Evolutionary conservation across 2,113 vertebrate species (phyloP).

Genomic region (Mionectes macconnelli): DNA sequence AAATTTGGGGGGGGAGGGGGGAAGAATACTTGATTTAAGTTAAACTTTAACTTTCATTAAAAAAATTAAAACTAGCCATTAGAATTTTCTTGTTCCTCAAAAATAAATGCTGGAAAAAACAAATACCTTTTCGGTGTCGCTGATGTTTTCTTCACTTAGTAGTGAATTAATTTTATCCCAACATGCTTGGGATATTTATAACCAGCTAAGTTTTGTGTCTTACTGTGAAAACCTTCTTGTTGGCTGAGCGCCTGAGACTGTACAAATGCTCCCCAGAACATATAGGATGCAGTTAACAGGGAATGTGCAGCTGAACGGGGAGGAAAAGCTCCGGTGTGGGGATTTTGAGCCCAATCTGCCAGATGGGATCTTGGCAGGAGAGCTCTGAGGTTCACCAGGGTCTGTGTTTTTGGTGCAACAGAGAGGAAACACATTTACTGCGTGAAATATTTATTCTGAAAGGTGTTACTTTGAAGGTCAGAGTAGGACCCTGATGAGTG

Average conservation of each 20-base stretch:
- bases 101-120: accelerated
- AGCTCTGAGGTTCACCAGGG: neutral
- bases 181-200: neutral
- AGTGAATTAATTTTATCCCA: neutral
- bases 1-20: accelerated
- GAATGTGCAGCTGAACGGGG: neutral
- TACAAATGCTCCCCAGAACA: neutral
- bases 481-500: neutral
- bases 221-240: neutral
- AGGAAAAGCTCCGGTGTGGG: neutral
- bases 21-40: neutral
- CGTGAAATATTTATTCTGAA: neutral
- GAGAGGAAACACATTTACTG: neutral
- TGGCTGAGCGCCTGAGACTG: neutral
- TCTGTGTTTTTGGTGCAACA: neutral
- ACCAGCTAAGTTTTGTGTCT: neutral
- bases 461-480: neutral
- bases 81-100: neutral
- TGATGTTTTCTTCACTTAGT: neutral
- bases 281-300: neutral
- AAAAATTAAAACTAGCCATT: accelerated
- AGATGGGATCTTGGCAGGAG: neutral
- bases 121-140: neutral
- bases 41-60: neutral
- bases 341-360: neutral